Evolutionary conservation across 2,113 vertebrate genomes (phyloP), one percentile per base, ranked within the genome.

Genomic region (Tychaedon coryphoeus): DNA sequence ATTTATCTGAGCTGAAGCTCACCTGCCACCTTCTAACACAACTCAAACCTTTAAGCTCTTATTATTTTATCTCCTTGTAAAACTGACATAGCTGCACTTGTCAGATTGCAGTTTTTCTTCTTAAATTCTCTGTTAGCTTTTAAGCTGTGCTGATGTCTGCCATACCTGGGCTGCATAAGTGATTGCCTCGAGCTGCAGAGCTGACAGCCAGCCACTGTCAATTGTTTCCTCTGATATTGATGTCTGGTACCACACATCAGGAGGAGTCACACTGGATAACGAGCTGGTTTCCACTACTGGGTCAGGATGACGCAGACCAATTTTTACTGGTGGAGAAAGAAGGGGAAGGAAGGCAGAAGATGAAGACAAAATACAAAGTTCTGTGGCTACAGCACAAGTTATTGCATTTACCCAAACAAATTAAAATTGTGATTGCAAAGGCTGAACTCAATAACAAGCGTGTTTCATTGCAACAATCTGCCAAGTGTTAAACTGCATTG

Each of bases 201-300:
- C 99, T 28, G 99, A 99, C 56, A 99, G 86, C 98, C 99, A 99
- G 82, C 99, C 99, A 33, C 98, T 98, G 73, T 99, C 99, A 43
- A 99, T 99, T n/a, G 97, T 98, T 95, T 99, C 99, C 93, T 99
- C 99, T 47, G 99, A 98, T 96, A 99, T 99, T 58, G 99, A 98
- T 12, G 99, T 98, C 92, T 99, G 98, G 97, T 99, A 99, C 99
- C 99, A 99, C 70, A 99, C 99, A 60, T 99, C 98, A 38, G 99
- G 99, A 71, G 99, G 99, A 47, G 95, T 99, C 31, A 99, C 99
- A 19, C 99, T 99, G 91, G 99, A 99, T 64, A 99, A 98, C 0
- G 99, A 99, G 77, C 99, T 99, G 79, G 99, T 99, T 97, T 99
- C 99, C 94, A 99, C 99, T 20, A 99, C 99, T 6, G 99, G 98